Evolutionary conservation across 2,888 invertebrate species (phyloP).

Genomic region (Pyrochroa serraticornis): DNA sequence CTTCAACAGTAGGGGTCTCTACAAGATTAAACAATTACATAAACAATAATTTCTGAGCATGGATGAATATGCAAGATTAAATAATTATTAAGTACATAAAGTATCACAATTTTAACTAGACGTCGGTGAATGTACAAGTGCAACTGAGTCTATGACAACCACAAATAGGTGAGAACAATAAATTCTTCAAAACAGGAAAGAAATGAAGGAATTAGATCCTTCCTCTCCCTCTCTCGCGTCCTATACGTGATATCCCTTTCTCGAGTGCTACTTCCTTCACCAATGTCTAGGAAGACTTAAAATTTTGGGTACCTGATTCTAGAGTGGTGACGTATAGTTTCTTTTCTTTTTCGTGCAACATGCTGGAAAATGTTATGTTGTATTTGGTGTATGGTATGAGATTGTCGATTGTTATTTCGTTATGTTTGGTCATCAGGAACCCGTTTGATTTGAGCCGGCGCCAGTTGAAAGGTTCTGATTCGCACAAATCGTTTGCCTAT

Average conservation of each 20-base stretch:
- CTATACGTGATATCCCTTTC: neutral
- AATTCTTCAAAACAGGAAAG: too few relatives aligned
- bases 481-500: conserved; percentile 47
- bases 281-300: too few relatives aligned
- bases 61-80: too few relatives aligned
- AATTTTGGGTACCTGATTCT: conserved; percentile 50
- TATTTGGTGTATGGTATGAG: conserved; percentile 51
- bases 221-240: too few relatives aligned
- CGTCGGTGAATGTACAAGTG: too few relatives aligned
- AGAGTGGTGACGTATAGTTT: conserved; percentile 40
- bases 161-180: neutral
- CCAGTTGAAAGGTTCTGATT: conserved; percentile 33
- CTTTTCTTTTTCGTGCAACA: conserved; percentile 45
- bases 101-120: too few relatives aligned
- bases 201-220: too few relatives aligned
- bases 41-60: too few relatives aligned
- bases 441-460: conserved; percentile 49
- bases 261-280: too few relatives aligned
- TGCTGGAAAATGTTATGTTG: conserved; percentile 47
- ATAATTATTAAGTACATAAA: too few relatives aligned
- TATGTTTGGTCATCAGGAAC: conserved; percentile 45
- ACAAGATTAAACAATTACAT: too few relatives aligned
- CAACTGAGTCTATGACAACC: too few relatives aligned
- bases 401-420: conserved; percentile 42
- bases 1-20: conserved; percentile 46